These are phyloP conservation scores for Drosophila persimilis DNA, from an alignment of 1,140 invertebrate genomes.

Conservation along the genomic window DNA sequence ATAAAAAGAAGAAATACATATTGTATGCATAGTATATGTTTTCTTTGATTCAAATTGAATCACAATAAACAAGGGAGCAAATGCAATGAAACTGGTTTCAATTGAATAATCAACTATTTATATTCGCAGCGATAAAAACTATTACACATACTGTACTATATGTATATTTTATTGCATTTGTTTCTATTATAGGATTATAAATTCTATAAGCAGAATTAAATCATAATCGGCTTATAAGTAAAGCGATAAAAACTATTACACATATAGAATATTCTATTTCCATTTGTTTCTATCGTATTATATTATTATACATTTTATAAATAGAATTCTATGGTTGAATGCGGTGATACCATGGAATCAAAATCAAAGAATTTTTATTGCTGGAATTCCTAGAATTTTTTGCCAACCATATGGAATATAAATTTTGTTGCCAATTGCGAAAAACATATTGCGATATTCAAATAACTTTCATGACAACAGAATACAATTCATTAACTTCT, in stretches of 20 bases:
- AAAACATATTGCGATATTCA: conserved; percentile 12
- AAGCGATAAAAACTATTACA: no score
- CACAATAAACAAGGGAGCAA: neutral
- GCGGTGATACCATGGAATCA: neutral
- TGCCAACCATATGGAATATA: conserved; percentile 34
- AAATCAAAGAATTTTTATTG: conserved; percentile 35
- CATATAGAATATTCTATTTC: no score
- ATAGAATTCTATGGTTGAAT: no score
- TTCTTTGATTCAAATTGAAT: conserved; percentile 2
- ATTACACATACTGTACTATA: no score
- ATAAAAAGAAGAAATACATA: conserved; percentile 8
- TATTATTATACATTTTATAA: no score
- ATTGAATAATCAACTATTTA: neutral
- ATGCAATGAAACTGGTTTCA: neutral
- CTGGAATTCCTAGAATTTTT: conserved; percentile 17
- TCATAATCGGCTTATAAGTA: no score
- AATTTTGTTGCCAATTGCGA: conserved; percentile 10
- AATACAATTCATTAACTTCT: conserved; percentile 37
- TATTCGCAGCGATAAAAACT: no score
- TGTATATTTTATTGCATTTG: no score
- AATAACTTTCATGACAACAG: conserved; percentile 12
- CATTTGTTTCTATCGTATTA: no score
- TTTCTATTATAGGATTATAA: no score
- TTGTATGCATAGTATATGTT: neutral
- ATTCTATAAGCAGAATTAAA: no score